Evolutionary conservation across 1,140 invertebrate genomes (phyloP), one percentile per base, ranked within the genome.

Genomic region (Lepidostoma basale): DNA sequence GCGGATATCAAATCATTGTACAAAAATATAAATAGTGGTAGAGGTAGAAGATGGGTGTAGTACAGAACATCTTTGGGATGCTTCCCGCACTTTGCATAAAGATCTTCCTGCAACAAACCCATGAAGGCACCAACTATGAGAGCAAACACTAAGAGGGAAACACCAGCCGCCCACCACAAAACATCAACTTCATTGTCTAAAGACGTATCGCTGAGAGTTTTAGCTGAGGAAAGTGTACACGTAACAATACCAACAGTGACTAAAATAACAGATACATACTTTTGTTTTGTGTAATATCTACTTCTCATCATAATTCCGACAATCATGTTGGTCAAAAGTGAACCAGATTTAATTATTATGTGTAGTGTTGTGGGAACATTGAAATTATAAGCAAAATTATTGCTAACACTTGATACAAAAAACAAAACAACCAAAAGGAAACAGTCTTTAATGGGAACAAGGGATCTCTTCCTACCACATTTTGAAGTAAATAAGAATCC

Each of bases 301-400:
- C 58, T 33, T 22, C 54, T 30, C 40, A 73, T 56, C n/a, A 69
- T 10, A 22, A 67, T 58, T 23, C 67, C 67, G 36, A 73, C 28
- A 3, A 30, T 49, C 67, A 69, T 69, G 44, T 69, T 73, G 5
- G 70, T 65, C 1, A 69, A 60, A 9, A 73, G 52, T 16, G 70
- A 73, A 8, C 70, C 70, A 28, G 70, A 72, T 66, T 72, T 72
- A 22, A 72, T 72, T 6, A 72, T 72, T n/a, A 72, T 72, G 36
- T 72, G 70, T 23, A 72, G 45, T 2, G 67, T 62, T 9, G 42
- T 72, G 12, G 70, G 70, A 5, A 72, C 67, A 30, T 72, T 66
- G 9, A 72, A 65, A 33, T 72, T 72, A 28, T 72, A 72, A 0
- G 70, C 70, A 62, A 59, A 68, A 54, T 72, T 72, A 54, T 72